These are phyloP conservation scores for Strigops habroptila DNA, from an alignment of 2,113 vertebrate species.

Conservation along the genomic window DNA sequence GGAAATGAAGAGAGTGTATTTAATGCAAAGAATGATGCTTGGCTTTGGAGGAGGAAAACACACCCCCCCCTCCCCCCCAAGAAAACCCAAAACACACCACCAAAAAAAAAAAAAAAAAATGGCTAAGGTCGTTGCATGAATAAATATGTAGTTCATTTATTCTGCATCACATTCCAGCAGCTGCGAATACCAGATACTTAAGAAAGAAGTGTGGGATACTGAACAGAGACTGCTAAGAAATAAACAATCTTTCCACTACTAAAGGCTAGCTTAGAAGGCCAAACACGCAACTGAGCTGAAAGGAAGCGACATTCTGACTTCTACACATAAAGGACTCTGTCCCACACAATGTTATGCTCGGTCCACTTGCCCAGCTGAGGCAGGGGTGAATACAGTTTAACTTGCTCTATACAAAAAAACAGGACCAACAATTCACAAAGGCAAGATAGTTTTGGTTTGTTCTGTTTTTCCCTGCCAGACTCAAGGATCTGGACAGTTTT, in stretches of 20 bases:
- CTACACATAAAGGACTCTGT: not conserved
- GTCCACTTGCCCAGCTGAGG: not conserved
- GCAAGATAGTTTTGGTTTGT: not conserved
- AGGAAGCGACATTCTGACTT: not conserved
- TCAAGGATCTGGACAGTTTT: not conserved
- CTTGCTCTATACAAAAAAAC: not conserved
- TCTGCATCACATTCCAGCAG: not conserved
- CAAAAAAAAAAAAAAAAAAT: too few relatives aligned
- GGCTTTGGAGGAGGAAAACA: not conserved
- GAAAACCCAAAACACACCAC: not conserved
- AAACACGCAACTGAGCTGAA: not conserved
- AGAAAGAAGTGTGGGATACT: not conserved
- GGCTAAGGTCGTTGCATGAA: not conserved
- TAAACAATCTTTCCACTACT: not conserved
- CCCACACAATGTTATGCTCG: not conserved
- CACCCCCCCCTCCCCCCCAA: too few relatives aligned
- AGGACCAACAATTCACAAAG: not conserved
- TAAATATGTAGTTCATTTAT: not conserved
- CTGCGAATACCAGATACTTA: not conserved
- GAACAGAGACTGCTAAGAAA: not conserved
- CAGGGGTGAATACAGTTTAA: too few relatives aligned
- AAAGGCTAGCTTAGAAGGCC: not conserved
- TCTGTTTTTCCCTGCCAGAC: not conserved
- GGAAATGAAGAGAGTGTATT: not conserved
- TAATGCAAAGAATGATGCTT: not conserved